Evolutionary conservation across 2,888 invertebrate species (phyloP).

Genomic region (Pollenia labialis): DNA sequence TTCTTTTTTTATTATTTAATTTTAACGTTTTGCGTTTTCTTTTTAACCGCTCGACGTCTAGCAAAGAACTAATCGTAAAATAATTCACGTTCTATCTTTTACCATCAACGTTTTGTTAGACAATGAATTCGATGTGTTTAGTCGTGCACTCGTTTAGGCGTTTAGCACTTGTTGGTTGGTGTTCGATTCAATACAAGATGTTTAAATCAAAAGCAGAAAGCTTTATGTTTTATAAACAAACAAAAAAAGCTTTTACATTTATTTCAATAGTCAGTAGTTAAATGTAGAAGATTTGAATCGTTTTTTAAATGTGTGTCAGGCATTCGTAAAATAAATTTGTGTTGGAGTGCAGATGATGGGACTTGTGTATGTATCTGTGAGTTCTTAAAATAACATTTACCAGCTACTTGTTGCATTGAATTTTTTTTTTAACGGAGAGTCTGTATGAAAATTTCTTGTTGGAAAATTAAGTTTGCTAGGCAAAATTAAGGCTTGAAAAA

Average conservation of each 20-base stretch:
- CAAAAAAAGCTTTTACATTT: constrained; percentile 19
- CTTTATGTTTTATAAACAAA: constrained; percentile 28
- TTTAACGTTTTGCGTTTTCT: constrained; percentile 4
- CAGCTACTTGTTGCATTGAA: constrained; percentile 53
- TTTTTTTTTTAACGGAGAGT: too few species aligned
- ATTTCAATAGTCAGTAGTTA: not conserved
- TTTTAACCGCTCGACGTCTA: constrained; percentile 23
- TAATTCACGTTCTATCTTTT: constrained; percentile 27
- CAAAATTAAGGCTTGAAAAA: too few species aligned
- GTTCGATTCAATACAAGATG: constrained; percentile 31
- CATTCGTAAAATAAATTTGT: not conserved
- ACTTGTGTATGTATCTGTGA: constrained; percentile 22
- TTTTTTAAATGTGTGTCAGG: constrained; percentile 24
- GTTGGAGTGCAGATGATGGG: not conserved
- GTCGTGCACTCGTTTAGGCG: constrained; percentile 5
- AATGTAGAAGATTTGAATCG: constrained; percentile 1
- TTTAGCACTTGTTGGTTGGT: constrained; percentile 16
- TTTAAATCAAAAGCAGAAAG: constrained; percentile 24
- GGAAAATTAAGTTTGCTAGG: too few species aligned
- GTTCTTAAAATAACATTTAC: constrained; percentile 52
- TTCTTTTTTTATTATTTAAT: not conserved
- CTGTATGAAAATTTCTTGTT: too few species aligned
- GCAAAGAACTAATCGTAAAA: not conserved
- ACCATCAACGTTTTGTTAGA: constrained; percentile 48
- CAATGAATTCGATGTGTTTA: constrained; percentile 38